phyloP scores from a whole-genome alignment of 2,113 vertebrate species.

The Geothlypis trichas region DNA sequence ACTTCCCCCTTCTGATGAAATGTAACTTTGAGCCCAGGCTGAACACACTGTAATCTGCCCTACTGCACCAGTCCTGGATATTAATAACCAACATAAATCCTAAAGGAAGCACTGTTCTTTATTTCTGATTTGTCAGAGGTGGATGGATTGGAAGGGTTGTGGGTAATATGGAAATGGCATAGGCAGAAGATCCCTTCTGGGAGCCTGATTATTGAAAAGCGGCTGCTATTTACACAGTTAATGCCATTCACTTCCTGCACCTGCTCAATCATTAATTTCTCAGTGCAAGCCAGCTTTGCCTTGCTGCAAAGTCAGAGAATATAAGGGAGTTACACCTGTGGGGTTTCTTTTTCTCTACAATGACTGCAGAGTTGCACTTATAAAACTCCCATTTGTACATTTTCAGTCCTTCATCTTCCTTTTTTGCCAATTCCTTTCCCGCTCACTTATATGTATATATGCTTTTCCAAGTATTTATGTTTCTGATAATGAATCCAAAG shows the following conservation, averaged over 20 bases:
- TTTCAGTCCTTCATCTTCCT: not conserved
- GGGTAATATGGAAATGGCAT: constrained; percentile 5
- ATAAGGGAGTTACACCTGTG: constrained; percentile 37
- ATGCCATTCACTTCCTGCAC: constrained; percentile 44
- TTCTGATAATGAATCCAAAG: not conserved
- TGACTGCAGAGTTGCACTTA: not conserved
- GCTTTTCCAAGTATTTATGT: not conserved
- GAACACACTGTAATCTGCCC: not conserved
- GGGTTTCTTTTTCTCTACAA: not conserved
- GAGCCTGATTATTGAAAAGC: constrained; percentile 47
- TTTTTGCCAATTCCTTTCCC: not conserved
- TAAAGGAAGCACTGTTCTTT: not conserved
- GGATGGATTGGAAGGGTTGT: not conserved
- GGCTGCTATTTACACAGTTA: constrained; percentile 61
- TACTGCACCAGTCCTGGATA: not conserved
- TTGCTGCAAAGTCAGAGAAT: constrained; percentile 10
- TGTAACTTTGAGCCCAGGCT: not conserved
- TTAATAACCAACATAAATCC: not conserved
- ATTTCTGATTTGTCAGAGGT: not conserved
- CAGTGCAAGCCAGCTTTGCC: constrained; percentile 7
- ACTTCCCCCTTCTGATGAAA: not conserved
- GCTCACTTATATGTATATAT: not conserved
- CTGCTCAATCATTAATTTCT: constrained; percentile 50
- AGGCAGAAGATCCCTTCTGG: constrained; percentile 26
- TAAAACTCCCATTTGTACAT: not conserved